These are phyloP conservation scores for Triplophysa bombifrons DNA, from an alignment of 2,797 vertebrate species.

Conservation along the genomic window DNA sequence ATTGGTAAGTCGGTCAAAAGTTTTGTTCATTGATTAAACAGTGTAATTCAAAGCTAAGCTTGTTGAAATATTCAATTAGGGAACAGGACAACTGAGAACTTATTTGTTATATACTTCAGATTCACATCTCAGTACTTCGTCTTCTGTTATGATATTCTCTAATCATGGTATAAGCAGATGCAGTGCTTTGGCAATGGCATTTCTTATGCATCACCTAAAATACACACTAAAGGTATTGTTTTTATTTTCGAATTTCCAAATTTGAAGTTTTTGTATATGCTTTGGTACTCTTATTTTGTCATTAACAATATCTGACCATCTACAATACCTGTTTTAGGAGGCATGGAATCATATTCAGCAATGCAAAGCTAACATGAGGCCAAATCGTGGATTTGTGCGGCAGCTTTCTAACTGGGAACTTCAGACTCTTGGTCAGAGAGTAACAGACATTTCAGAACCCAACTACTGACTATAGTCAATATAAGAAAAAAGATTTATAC, in stretches of 20 bases:
- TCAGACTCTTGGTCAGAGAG: conserved; percentile 48
- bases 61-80: background rate
- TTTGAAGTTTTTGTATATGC: background rate
- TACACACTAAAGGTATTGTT: conserved; percentile 77
- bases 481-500: too few relatives aligned
- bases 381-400: conserved; percentile 79
- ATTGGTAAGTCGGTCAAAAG: conserved; percentile 74
- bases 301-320: background rate
- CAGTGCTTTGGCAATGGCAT: conserved; percentile 77
- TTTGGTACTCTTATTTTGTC: background rate
- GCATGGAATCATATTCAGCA: conserved; percentile 79
- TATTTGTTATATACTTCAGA: conserved; percentile 55
- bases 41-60: background rate
- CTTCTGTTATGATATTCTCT: conserved; percentile 81
- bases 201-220: conserved; percentile 77
- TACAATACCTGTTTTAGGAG: conserved; percentile 69
- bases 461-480: conserved; percentile 67
- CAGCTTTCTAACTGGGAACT: conserved; percentile 88
- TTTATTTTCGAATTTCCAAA: background rate
- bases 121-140: conserved; percentile 60
- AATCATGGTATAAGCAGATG: conserved; percentile 80
- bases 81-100: background rate
- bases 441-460: conserved; percentile 75
- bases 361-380: conserved; percentile 81
- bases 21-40: background rate